phyloP scores from a whole-genome alignment of 2,888 invertebrate genomes.

The Hyposoter dolosus region DNA sequence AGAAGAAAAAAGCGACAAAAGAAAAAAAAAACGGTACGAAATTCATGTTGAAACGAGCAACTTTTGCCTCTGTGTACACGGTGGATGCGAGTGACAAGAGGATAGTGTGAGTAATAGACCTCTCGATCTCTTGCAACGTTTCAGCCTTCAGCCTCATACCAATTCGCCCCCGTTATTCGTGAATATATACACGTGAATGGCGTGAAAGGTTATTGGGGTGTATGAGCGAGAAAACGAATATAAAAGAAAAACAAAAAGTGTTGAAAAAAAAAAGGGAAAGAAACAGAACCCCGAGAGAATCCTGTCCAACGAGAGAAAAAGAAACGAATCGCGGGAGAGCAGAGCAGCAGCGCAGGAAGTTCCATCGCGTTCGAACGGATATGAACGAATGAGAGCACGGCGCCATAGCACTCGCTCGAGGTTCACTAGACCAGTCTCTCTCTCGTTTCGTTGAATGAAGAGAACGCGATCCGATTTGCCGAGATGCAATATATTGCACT shows the following conservation, averaged over 20 bases:
- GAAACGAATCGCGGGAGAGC: conserved; percentile 39
- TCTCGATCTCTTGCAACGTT: conserved; percentile 39
- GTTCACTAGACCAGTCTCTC: conserved; percentile 48
- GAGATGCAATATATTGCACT: conserved; percentile 61
- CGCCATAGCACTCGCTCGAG: conserved; percentile 27
- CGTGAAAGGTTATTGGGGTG: conserved; percentile 44
- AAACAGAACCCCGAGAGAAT: conserved; percentile 23
- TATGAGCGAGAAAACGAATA: conserved; percentile 47
- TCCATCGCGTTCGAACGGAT: conserved; percentile 66
- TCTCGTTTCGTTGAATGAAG: conserved; percentile 64
- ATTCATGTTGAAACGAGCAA: conserved; percentile 37
- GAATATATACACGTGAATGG: conserved; percentile 22
- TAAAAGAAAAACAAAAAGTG: conserved; percentile 33
- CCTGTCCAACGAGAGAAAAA: conserved; percentile 27
- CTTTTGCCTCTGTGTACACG: conserved; percentile 13
- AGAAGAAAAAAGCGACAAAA: conserved; percentile 32
- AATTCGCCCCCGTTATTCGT: conserved; percentile 25
- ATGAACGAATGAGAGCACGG: conserved; percentile 61
- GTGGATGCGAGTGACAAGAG: conserved; percentile 5
- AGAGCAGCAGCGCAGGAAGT: conserved; percentile 55
- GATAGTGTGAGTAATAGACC: conserved; percentile 27
- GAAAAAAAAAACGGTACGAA: conserved; percentile 20
- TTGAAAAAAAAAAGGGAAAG: conserved; percentile 15
- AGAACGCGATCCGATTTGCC: conserved; percentile 62
- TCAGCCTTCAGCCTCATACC: neutral